These are phyloP conservation scores for Pteromalus puparum DNA, from an alignment of 1,140 invertebrate species.

Conservation along the genomic window DNA sequence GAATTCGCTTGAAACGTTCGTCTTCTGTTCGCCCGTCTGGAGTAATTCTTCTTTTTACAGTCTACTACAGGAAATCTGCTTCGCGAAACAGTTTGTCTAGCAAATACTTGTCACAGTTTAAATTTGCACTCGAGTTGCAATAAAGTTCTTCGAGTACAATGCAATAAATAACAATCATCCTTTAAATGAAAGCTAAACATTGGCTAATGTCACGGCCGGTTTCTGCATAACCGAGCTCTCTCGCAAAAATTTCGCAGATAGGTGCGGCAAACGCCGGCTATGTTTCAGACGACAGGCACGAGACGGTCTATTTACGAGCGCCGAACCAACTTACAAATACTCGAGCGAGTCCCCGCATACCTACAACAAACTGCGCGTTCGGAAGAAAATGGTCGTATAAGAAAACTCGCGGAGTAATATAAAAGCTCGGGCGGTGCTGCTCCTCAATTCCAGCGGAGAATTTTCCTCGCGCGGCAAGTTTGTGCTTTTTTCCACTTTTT, in stretches of 20 bases:
- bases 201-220: too few relatives aligned
- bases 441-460: neutral
- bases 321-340: neutral
- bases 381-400: neutral
- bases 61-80: neutral
- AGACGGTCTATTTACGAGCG: conserved; percentile 35
- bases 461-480: neutral
- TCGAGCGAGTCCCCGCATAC: neutral
- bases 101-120: neutral
- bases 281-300: neutral
- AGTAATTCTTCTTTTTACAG: neutral
- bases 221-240: too few relatives aligned
- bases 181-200: too few relatives aligned
- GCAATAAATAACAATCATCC: too few relatives aligned
- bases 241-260: neutral
- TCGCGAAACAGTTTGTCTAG: neutral
- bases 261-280: neutral
- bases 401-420: neutral
- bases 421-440: neutral
- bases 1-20: neutral
- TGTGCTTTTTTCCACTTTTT: conserved; percentile 5
- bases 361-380: neutral
- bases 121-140: neutral
- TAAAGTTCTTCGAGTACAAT: neutral
- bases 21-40: neutral